Conservation (phyloP, 2,888 invertebrate species). For the Heliothis peltigera region DNA sequence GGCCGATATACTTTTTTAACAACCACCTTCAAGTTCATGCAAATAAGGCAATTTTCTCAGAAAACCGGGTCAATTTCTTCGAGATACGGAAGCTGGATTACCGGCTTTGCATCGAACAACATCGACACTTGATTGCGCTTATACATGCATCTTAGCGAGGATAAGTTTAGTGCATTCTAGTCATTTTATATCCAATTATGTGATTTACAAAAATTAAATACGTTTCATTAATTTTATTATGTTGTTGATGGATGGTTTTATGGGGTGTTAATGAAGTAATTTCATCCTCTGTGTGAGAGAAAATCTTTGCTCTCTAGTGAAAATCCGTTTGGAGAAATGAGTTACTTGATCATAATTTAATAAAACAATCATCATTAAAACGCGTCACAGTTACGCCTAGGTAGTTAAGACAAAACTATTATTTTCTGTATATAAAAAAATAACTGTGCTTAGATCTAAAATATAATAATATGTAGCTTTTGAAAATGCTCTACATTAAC, state of each 20-base stretch:
- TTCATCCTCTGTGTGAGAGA: background rate
- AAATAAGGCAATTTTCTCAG: conserved; percentile 79
- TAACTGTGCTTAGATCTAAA: background rate
- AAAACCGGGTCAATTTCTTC: conserved; percentile 80
- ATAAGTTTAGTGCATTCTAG: conserved; percentile 42
- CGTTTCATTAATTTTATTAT: background rate
- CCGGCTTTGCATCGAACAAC: conserved; percentile 62
- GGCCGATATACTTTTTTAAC: conserved; percentile 64
- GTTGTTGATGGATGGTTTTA: background rate
- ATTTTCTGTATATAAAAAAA: background rate
- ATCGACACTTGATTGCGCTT: conserved; percentile 61
- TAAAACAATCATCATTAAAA: background rate
- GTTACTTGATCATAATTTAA: background rate
- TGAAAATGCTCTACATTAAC: background rate
- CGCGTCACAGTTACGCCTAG: no score
- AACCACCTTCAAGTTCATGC: conserved; percentile 69
- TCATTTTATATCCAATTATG: conserved; percentile 9
- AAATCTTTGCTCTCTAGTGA: background rate
- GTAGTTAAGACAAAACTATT: no score
- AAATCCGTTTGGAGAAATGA: background rate
- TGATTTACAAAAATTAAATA: background rate
- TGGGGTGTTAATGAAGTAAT: background rate
- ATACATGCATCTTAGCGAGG: conserved; percentile 57
- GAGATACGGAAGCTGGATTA: conserved; percentile 71
- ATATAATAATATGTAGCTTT: background rate